Conservation (phyloP, 2,113 vertebrate genomes). For the Gambusia affinis region DNA sequence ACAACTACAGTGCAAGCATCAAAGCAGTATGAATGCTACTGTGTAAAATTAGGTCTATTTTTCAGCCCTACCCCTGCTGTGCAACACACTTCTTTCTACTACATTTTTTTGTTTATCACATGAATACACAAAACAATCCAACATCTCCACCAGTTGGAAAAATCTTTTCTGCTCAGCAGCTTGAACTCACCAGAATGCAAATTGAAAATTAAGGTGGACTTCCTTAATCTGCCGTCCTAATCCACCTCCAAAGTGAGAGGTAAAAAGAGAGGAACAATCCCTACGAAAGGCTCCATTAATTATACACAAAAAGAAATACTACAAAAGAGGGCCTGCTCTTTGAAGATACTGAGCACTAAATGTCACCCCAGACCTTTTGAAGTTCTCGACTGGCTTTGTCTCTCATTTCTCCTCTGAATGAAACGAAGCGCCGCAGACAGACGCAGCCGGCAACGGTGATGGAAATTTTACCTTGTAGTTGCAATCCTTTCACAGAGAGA, state of each 20-base stretch:
- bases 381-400: slow-evolving; percentile 66
- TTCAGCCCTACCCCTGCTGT: neutral
- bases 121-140: neutral
- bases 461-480: slow-evolving; percentile 48
- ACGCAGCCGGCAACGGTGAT: slow-evolving; percentile 21
- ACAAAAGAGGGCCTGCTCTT: slow-evolving; percentile 83
- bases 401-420: slow-evolving; percentile 57
- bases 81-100: neutral
- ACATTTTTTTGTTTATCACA: slow-evolving; percentile 10
- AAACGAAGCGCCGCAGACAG: slow-evolving; percentile 31
- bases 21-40: neutral
- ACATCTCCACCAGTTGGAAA: neutral
- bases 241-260: slow-evolving; percentile 47
- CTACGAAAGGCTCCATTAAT: slow-evolving; percentile 75
- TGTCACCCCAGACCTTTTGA: slow-evolving; percentile 73
- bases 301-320: slow-evolving; percentile 80
- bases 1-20: neutral
- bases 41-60: too few relatives aligned
- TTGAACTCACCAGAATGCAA: slow-evolving; percentile 49
- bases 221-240: slow-evolving; percentile 65
- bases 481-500: slow-evolving; percentile 14
- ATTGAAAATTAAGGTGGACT: slow-evolving; percentile 63
- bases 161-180: slow-evolving; percentile 18
- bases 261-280: slow-evolving; percentile 27
- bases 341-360: slow-evolving; percentile 81